Percentiles rank a stretch among this genome's conserved stretches.
Conservation (phyloP, 2,888 invertebrate genomes). For the Flexamia atlantica region DNA sequence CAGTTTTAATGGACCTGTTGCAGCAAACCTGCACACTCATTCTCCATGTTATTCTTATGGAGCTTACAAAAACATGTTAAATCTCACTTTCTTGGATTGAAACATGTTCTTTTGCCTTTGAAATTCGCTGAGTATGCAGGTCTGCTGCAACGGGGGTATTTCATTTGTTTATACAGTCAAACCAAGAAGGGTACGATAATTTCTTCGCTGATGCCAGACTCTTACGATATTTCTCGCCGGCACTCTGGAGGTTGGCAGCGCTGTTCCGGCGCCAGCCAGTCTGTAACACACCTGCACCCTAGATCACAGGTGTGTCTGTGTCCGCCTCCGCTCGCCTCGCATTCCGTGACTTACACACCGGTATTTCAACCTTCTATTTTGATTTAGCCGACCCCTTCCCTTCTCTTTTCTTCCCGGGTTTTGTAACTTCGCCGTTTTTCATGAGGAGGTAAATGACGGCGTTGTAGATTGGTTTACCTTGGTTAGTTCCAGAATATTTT, state of each 20-base stretch:
- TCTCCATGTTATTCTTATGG: too few species aligned
- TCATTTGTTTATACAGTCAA: too few species aligned
- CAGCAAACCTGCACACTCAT: too few species aligned
- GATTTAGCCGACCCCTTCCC: conserved; percentile 39
- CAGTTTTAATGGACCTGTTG: too few species aligned
- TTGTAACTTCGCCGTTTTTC: conserved; percentile 39
- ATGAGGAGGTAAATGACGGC: neutral
- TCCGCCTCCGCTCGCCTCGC: conserved; percentile 21
- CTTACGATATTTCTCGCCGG: neutral
- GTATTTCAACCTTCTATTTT: conserved; percentile 43
- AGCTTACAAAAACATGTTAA: too few species aligned
- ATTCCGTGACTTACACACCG: conserved; percentile 43
- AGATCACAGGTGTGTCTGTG: conserved; percentile 41
- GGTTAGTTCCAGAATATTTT: too few species aligned
- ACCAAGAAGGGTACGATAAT: conserved; percentile 35
- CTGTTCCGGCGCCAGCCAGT: conserved; percentile 46
- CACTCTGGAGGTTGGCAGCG: conserved; percentile 12
- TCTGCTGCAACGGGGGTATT: too few species aligned
- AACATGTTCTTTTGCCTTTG: too few species aligned
- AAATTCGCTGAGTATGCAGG: too few species aligned
- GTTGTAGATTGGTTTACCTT: neutral
- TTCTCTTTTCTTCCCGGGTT: conserved; percentile 44
- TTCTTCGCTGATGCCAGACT: neutral
- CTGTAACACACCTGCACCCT: conserved; percentile 54
- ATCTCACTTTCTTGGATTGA: too few species aligned